Evolutionary conservation across 2,888 invertebrate genomes (phyloP).

Genomic region (Zaprionus obscuricornis): DNA sequence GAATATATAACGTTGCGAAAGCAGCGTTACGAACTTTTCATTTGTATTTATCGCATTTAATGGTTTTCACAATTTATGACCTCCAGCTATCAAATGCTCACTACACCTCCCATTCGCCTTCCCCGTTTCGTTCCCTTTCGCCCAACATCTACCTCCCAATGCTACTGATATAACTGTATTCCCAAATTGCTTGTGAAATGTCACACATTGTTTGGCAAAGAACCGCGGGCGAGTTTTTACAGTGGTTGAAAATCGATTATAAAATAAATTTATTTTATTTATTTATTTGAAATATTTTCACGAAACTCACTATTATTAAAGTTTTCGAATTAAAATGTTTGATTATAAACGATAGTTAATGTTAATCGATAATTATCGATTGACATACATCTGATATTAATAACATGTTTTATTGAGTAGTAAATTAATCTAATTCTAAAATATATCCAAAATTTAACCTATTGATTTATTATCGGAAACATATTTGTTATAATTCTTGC

Average conservation of each 20-base stretch:
- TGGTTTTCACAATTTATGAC: conserved; percentile 32
- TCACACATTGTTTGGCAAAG: conserved; percentile 20
- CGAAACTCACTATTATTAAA: too few species aligned
- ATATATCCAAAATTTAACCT: too few species aligned
- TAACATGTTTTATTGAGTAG: too few species aligned
- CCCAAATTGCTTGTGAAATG: conserved; percentile 36
- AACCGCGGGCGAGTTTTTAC: not conserved
- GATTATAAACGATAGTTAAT: too few species aligned
- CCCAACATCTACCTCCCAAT: too few species aligned
- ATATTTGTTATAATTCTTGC: not conserved
- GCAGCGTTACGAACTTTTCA: conserved; percentile 21
- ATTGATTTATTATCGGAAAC: not conserved
- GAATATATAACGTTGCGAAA: too few species aligned
- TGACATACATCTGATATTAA: too few species aligned
- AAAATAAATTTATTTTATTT: conserved; percentile 21
- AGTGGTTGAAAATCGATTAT: conserved; percentile 10
- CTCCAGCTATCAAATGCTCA: too few species aligned
- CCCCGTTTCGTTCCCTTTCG: too few species aligned
- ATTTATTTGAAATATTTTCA: conserved; percentile 28
- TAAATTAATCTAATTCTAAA: too few species aligned
- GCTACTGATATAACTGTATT: not conserved
- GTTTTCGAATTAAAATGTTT: too few species aligned
- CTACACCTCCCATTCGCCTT: not conserved
- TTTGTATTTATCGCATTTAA: conserved; percentile 36
- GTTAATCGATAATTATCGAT: too few species aligned